Evolutionary conservation across 2,888 invertebrate genomes (phyloP).

Genomic region (Spisula solida): DNA sequence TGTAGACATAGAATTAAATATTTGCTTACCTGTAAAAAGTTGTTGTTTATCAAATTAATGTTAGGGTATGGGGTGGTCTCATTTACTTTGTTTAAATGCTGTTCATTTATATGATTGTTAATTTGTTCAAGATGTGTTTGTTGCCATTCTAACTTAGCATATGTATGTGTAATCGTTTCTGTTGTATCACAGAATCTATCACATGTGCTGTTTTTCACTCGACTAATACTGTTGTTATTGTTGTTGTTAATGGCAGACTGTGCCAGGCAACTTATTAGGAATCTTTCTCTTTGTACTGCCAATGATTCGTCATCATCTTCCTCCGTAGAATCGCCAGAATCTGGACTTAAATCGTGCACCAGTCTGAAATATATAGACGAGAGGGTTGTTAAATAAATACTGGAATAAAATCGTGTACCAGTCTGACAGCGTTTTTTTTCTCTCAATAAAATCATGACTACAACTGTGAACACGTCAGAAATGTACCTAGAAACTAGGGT

Average conservation of each 20-base stretch:
- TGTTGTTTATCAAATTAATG: conserved; percentile 70
- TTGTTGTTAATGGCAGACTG: conserved; percentile 68
- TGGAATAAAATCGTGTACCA: too few species aligned
- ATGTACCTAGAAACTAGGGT: too few species aligned
- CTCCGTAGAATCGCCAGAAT: conserved; percentile 69
- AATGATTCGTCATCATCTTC: conserved; percentile 70
- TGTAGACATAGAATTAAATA: neutral
- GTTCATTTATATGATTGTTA: conserved; percentile 77
- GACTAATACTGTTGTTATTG: conserved; percentile 60
- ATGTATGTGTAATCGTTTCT: conserved; percentile 62
- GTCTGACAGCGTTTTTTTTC: too few species aligned
- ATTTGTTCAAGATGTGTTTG: conserved; percentile 75
- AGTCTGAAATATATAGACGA: conserved; percentile 61
- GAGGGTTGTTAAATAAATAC: too few species aligned
- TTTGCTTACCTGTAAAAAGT: conserved; percentile 65
- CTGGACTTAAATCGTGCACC: conserved; percentile 80
- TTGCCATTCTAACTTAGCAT: conserved; percentile 68
- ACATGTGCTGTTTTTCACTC: conserved; percentile 62
- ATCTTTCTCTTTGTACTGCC: conserved; percentile 71
- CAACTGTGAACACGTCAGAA: too few species aligned
- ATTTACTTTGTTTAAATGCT: conserved; percentile 67
- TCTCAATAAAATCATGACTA: too few species aligned
- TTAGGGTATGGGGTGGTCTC: conserved; percentile 59
- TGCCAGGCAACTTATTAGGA: conserved; percentile 73
- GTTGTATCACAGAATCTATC: conserved; percentile 57